Evolutionary conservation across 1,140 invertebrate species (phyloP).

Genomic region (Orius laevigatus): DNA sequence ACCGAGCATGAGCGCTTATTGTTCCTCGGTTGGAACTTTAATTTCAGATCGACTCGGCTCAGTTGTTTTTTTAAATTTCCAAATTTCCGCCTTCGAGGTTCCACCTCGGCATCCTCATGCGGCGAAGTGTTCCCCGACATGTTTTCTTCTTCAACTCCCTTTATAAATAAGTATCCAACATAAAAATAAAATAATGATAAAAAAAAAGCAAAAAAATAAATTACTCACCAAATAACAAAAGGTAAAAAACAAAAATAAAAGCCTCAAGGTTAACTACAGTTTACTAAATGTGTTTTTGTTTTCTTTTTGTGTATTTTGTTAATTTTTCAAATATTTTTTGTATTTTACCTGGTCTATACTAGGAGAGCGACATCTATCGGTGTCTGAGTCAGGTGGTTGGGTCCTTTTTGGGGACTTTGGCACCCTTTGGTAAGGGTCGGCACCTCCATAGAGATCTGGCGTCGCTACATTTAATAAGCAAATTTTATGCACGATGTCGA

Average conservation of each 20-base stretch:
- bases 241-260: background rate
- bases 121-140: conserved; percentile 11
- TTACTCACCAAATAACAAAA: background rate
- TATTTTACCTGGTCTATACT: conserved; percentile 76
- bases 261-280: background rate
- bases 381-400: conserved; percentile 24
- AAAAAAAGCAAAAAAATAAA: background rate
- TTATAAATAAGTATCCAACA: conserved; percentile 1
- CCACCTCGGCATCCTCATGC: conserved; percentile 9
- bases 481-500: conserved; percentile 84
- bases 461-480: conserved; percentile 72
- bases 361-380: conserved; percentile 61
- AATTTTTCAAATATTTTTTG: background rate
- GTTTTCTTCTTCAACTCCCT: conserved; percentile 13
- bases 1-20: conserved; percentile 13
- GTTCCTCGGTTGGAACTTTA: conserved; percentile 30
- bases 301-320: background rate
- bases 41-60: conserved; percentile 60
- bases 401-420: conserved; percentile 63
- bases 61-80: conserved; percentile 57
- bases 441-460: conserved; percentile 70
- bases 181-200: background rate
- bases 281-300: background rate
- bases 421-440: conserved; percentile 74
- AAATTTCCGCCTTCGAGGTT: conserved; percentile 11